Evolutionary conservation across 2,888 invertebrate genomes (phyloP).

Genomic region (Eilema sororculum): DNA sequence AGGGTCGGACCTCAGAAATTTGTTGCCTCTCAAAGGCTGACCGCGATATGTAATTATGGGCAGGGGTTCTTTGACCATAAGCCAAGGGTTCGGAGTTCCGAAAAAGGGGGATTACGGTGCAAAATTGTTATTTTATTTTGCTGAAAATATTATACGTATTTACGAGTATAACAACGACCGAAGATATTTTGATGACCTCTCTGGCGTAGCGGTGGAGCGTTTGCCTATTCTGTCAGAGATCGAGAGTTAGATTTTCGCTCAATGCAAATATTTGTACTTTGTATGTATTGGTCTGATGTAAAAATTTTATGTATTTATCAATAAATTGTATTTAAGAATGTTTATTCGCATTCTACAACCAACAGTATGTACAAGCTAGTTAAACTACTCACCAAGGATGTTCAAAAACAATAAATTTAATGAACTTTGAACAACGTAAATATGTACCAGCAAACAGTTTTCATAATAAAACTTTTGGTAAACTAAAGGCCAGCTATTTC

Average conservation of each 20-base stretch:
- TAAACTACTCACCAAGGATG: background rate
- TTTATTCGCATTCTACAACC: no score
- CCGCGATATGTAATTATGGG: constrained; percentile 40
- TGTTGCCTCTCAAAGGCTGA: constrained; percentile 36
- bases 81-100: background rate
- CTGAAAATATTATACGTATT: background rate
- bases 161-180: background rate
- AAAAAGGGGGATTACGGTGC: constrained; percentile 7
- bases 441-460: constrained; percentile 7
- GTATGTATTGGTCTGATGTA: no score
- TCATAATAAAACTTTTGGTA: constrained; percentile 8
- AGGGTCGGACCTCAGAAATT: constrained; percentile 46
- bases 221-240: no score
- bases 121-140: constrained; percentile 9
- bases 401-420: background rate
- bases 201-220: no score
- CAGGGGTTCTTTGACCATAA: constrained; percentile 26
- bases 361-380: no score
- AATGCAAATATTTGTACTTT: no score
- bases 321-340: no score
- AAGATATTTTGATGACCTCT: no score
- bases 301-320: no score
- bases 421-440: background rate
- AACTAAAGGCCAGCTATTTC: constrained; percentile 2
- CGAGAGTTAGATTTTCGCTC: no score